These are phyloP conservation scores for Sabellastarte sp. DNA, from an alignment of 2,888 invertebrate genomes.

Conservation along the genomic window DNA sequence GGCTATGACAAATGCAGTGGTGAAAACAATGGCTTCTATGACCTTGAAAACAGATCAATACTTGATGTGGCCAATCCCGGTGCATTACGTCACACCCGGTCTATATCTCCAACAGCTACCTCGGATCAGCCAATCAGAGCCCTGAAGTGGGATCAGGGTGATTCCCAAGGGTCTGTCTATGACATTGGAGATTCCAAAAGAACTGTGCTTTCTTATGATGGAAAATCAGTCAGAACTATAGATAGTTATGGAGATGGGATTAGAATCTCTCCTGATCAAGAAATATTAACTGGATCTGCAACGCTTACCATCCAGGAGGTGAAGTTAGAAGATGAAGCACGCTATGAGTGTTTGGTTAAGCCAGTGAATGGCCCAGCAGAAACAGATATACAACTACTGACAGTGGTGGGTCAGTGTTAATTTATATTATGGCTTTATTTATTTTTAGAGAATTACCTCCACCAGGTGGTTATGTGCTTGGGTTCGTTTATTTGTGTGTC, in stretches of 20 bases:
- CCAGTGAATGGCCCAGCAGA: neutral
- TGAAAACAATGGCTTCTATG: neutral
- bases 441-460: no score
- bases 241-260: neutral
- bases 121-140: neutral
- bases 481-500: no score
- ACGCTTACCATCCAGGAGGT: neutral
- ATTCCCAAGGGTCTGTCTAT: neutral
- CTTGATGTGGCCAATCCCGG: neutral
- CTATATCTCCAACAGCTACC: neutral
- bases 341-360: neutral
- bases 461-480: no score
- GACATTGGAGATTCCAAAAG: no score
- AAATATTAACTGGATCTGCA: neutral
- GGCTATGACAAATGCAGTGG: neutral
- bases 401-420: neutral
- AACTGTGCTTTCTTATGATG: no score
- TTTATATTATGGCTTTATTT: no score
- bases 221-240: no score
- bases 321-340: neutral
- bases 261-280: neutral
- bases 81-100: neutral
- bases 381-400: neutral
- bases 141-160: neutral
- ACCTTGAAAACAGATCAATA: neutral